These are phyloP conservation scores for Paracanthobrama guichenoti DNA, from an alignment of 2,113 vertebrate genomes.

Conservation along the genomic window DNA sequence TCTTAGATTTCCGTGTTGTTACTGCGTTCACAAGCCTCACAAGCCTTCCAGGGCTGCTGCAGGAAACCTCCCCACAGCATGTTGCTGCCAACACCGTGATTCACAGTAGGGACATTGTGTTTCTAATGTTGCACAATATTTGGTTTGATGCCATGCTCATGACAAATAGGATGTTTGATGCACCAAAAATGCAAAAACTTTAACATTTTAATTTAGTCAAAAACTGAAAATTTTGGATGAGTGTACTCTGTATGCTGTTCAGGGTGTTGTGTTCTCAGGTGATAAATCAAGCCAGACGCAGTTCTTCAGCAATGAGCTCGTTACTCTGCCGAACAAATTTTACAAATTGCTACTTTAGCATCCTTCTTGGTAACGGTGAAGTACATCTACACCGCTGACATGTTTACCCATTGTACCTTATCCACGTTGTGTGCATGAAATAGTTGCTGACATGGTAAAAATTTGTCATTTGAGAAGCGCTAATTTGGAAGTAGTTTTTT, in stretches of 20 bases:
- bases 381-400: background rate
- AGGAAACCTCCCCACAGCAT: slow-evolving; percentile 18
- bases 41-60: background rate
- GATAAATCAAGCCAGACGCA: background rate
- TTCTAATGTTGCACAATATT: background rate
- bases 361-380: background rate
- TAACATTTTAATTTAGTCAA: background rate
- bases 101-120: background rate
- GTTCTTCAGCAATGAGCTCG: background rate
- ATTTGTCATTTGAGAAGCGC: no score
- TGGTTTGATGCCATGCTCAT: background rate
- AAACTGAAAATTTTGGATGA: background rate
- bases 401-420: background rate
- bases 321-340: background rate
- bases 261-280: background rate
- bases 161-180: background rate
- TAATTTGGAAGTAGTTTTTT: no score
- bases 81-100: background rate
- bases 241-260: background rate
- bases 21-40: background rate
- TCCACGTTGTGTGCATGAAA: background rate
- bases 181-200: background rate
- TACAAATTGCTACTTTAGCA: background rate
- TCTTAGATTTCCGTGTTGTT: background rate
- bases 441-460: background rate